Evolutionary conservation across 2,113 vertebrate species (phyloP).

Genomic region (Dolichallabes microphthalmus): DNA sequence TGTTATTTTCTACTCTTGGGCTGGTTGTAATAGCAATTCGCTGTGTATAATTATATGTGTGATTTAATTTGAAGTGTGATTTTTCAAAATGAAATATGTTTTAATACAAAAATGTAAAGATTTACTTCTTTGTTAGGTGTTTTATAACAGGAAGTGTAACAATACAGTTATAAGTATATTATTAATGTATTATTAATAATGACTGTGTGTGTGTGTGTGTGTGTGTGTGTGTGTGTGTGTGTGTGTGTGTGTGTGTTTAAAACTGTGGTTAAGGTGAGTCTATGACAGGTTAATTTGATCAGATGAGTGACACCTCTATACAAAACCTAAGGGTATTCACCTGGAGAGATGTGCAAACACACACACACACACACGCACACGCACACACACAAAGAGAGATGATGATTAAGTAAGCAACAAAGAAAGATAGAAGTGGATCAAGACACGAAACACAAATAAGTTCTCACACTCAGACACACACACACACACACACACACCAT

Average conservation of each 20-base stretch:
- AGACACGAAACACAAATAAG: background rate
- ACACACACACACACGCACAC: slow-evolving; percentile 18
- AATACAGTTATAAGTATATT: background rate
- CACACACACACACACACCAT: background rate
- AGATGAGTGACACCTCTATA: slow-evolving; percentile 65
- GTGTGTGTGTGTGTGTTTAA: slow-evolving; percentile 10
- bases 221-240: slow-evolving; percentile 3
- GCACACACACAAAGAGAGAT: slow-evolving; percentile 1
- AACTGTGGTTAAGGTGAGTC: slow-evolving; percentile 56
- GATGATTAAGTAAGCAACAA: background rate
- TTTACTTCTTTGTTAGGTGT: background rate
- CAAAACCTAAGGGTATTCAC: slow-evolving; percentile 76
- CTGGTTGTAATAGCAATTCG: no score
- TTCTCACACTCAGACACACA: background rate
- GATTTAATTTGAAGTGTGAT: no score
- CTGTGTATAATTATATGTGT: no score
- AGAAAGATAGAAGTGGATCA: slow-evolving; percentile 1
- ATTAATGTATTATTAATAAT: background rate
- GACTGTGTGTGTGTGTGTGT: background rate
- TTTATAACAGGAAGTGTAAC: background rate
- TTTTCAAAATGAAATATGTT: background rate
- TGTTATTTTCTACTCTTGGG: no score
- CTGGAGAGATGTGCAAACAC: slow-evolving; percentile 63
- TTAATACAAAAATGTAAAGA: background rate
- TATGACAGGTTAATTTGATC: slow-evolving; percentile 77